A percentile compares a stretch with the other conserved stretches of the same genome.
Conservation (phyloP, 2,888 invertebrate species). For the Tenthredo distinguenda region DNA sequence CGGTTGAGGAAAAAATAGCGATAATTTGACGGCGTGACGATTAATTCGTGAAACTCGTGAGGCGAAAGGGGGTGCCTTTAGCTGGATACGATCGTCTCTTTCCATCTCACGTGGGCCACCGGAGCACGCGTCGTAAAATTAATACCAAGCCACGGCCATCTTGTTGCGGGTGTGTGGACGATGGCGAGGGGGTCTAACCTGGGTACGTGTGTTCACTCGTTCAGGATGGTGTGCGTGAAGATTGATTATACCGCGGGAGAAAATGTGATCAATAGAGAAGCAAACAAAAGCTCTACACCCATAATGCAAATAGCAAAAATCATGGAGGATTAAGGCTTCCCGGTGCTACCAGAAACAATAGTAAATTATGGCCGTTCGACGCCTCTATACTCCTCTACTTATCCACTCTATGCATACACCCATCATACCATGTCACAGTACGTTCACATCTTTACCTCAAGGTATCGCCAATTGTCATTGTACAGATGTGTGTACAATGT, state of each 20-base stretch:
- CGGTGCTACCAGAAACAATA: slow-evolving; percentile 51
- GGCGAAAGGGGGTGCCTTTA: neutral
- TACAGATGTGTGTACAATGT: neutral
- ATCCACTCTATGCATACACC: neutral
- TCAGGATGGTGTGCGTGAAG: slow-evolving; percentile 69
- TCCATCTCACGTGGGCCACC: slow-evolving; percentile 54
- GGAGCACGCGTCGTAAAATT: slow-evolving; percentile 71
- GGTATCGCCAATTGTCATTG: slow-evolving; percentile 16
- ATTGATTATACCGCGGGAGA: slow-evolving; percentile 77
- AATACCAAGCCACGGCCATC: slow-evolving; percentile 74
- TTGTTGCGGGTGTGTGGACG: slow-evolving; percentile 62
- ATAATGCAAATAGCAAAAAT: slow-evolving; percentile 76
- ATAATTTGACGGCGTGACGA: slow-evolving; percentile 44
- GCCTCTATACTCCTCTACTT: neutral
- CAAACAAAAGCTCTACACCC: slow-evolving; percentile 74
- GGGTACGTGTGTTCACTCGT: slow-evolving; percentile 48
- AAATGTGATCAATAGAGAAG: slow-evolving; percentile 78
- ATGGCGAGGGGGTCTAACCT: slow-evolving; percentile 62
- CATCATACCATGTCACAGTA: neutral
- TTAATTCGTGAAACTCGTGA: slow-evolving; percentile 22
- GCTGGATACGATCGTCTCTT: slow-evolving; percentile 56
- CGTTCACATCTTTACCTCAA: neutral
- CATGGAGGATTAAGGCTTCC: slow-evolving; percentile 67
- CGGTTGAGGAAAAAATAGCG: slow-evolving; percentile 26
- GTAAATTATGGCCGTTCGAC: slow-evolving; percentile 47